Evolutionary conservation across 2,888 invertebrate genomes (phyloP).

Genomic region (Spisula subtruncata): DNA sequence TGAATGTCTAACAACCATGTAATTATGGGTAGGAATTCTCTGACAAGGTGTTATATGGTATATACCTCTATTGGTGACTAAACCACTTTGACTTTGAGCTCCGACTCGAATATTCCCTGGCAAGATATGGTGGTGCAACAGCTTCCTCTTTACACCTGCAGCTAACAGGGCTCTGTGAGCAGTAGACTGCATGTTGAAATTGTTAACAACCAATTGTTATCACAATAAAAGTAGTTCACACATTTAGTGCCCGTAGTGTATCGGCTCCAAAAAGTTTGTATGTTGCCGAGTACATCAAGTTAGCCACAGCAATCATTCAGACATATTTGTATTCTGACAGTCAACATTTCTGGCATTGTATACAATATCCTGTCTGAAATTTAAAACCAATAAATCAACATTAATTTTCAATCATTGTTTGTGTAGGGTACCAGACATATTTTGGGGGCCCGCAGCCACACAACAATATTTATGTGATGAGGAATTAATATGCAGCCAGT

Average conservation of each 20-base stretch:
- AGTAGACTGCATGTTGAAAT: neutral
- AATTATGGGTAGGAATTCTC: neutral
- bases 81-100: neutral
- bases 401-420: too few relatives aligned
- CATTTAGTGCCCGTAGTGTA: neutral
- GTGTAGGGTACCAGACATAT: too few relatives aligned
- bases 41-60: neutral
- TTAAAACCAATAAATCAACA: too few relatives aligned
- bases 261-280: neutral
- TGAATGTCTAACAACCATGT: neutral
- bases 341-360: neutral
- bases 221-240: neutral
- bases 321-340: neutral
- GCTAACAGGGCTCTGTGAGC: neutral
- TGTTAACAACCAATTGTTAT: neutral
- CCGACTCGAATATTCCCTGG: neutral
- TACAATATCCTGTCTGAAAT: too few relatives aligned
- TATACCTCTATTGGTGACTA: neutral
- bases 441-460: too few relatives aligned
- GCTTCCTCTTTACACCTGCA: neutral
- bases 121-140: neutral
- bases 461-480: too few relatives aligned
- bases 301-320: neutral
- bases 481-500: too few relatives aligned
- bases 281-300: neutral